Evolutionary conservation across 2,797 vertebrate genomes (phyloP), one percentile per base, ranked within the genome.

Genomic region (Morelia viridis): DNA sequence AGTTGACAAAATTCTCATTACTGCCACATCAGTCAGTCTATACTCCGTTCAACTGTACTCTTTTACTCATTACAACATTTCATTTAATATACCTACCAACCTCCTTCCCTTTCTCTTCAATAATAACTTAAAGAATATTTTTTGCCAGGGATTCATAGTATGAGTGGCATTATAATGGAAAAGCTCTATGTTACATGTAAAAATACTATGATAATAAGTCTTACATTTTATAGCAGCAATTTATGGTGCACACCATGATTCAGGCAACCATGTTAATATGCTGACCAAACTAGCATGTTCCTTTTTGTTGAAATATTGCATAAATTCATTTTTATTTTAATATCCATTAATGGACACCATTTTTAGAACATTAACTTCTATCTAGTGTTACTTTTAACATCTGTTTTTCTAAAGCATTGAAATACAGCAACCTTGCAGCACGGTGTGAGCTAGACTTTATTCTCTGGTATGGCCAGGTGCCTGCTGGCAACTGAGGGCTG

Each of bases 401-500:
- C 35, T 31, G 4, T 15, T 89, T 71, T 91, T 31, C 83, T 46
- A 0, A 0, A 89, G 24, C 0, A 35, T 86, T 76, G 41, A 91
- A 61, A 50, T 91, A 57, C n/a, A 61, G 1, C 12, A 3, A 41
- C 91, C 85, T 89, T 94, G 94, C 0, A 17, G 86, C 61, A 53
- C 84, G 93, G 85, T 87, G 28, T 3, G 53, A 87, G 35, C 56
- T 53, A 90, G 68, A 68, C 41, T 95, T 89, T 50, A 15, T 28
- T 93, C 58, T 92, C 8, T 28, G 71, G 61, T 76, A 35, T 0
- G 1, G 53, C 58, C 88, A 84, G 92, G 22, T 95, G 87, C 90
- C 88, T 41, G 13, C 84, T 89, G 17, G 62, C 71, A 80, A 35
- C 7, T 96, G 92, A 95, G 89, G 57, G 88, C 24, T 96, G 64